phyloP scores from a whole-genome alignment of 2,888 invertebrate genomes.

The Meghimatium bilineatum region DNA sequence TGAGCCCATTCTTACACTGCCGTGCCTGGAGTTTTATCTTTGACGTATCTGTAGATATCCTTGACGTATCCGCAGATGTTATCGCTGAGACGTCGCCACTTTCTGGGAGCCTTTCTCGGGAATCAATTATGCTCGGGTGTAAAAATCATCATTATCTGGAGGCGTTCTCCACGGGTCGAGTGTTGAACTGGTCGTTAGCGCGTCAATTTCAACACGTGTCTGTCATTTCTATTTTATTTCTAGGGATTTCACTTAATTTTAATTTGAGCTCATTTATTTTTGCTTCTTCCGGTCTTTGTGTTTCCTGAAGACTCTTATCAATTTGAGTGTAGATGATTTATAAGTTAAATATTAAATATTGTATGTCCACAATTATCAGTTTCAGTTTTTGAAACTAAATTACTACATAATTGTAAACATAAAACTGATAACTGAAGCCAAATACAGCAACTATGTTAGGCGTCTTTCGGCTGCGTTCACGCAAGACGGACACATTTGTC shows the following conservation, averaged over 20 bases:
- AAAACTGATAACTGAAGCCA: too few relatives aligned
- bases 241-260: not conserved
- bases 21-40: conserved; percentile 16
- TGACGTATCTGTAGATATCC: conserved; percentile 34
- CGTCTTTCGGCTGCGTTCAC: too few relatives aligned
- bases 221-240: not conserved
- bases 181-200: conserved; percentile 27
- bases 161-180: conserved; percentile 6
- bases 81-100: conserved; percentile 6
- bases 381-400: too few relatives aligned
- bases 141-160: conserved; percentile 34
- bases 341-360: too few relatives aligned
- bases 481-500: too few relatives aligned
- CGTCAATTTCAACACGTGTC: conserved; percentile 5
- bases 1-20: not conserved
- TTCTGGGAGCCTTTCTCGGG: not conserved
- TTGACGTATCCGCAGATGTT: conserved; percentile 35
- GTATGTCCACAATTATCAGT: too few relatives aligned
- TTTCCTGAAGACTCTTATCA: not conserved
- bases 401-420: too few relatives aligned
- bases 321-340: too few relatives aligned
- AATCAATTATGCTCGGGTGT: conserved; percentile 37
- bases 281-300: not conserved
- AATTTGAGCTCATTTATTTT: not conserved
- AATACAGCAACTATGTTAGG: too few relatives aligned